These are phyloP conservation scores for Tylochromis polylepis DNA, from an alignment of 2,113 vertebrate genomes.

Conservation along the genomic window DNA sequence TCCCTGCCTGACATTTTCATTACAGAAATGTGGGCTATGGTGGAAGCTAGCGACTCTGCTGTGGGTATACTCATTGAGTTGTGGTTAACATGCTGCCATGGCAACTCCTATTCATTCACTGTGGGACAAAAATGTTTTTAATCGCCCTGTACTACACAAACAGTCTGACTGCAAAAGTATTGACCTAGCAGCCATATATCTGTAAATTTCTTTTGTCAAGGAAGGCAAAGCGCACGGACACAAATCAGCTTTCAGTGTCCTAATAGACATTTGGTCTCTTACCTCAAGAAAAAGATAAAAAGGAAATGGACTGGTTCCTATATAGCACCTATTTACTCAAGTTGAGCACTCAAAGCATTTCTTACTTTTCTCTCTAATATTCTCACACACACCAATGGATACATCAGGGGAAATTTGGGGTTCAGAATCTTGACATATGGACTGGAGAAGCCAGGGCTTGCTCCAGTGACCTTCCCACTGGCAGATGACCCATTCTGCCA, in stretches of 20 bases:
- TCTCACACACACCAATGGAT: not conserved
- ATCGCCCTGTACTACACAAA: conserved; percentile 84
- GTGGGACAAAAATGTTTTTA: conserved; percentile 82
- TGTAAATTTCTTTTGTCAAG: conserved; percentile 40
- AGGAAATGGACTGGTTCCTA: not conserved
- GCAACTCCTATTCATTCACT: conserved; percentile 80
- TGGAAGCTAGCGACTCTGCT: conserved; percentile 73
- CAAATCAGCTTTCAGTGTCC: conserved; percentile 8
- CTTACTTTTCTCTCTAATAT: not conserved
- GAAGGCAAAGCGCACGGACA: conserved; percentile 23
- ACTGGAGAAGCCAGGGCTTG: not conserved
- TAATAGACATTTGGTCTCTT: not conserved
- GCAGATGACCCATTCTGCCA: not conserved
- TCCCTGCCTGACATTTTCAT: conserved; percentile 21
- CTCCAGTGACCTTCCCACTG: not conserved
- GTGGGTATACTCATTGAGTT: conserved; percentile 79
- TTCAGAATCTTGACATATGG: not conserved
- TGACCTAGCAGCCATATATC: conserved; percentile 44
- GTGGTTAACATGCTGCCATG: conserved; percentile 84
- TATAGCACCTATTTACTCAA: not conserved
- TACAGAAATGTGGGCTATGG: conserved; percentile 74
- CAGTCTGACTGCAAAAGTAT: conserved; percentile 78
- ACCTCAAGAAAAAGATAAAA: not conserved
- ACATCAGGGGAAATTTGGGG: not conserved
- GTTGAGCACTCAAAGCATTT: not conserved